phyloP scores from a whole-genome alignment of 2,888 invertebrate species.

The Aethes cnicana region DNA sequence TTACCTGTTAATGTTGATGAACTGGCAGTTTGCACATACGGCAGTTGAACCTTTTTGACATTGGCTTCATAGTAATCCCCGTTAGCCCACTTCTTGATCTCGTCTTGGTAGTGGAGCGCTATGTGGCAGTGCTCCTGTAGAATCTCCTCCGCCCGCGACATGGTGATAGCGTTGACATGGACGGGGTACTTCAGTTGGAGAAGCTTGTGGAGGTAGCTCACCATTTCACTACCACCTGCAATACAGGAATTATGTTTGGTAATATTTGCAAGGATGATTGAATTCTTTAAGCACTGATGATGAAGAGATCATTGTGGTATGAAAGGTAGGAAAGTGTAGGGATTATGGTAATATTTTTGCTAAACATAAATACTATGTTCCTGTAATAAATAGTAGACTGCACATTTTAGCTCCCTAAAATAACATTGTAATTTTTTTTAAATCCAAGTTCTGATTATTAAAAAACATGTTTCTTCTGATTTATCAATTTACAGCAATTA shows the following conservation, averaged over 20 bases:
- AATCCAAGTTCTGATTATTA: too few relatives aligned
- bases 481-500: not conserved
- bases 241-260: constrained; percentile 25
- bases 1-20: constrained; percentile 84
- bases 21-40: constrained; percentile 86
- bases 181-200: constrained; percentile 96
- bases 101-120: constrained; percentile 89
- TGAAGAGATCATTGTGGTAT: too few relatives aligned
- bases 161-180: constrained; percentile 93
- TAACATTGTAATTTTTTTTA: too few relatives aligned
- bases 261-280: too few relatives aligned
- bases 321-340: too few relatives aligned
- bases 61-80: constrained; percentile 91
- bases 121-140: constrained; percentile 91
- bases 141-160: constrained; percentile 93
- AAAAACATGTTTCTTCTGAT: constrained; percentile 6
- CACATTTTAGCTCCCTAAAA: too few relatives aligned
- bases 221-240: constrained; percentile 90
- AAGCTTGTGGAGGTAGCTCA: constrained; percentile 91
- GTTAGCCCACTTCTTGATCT: constrained; percentile 91
- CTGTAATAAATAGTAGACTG: too few relatives aligned
- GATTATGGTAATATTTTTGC: too few relatives aligned
- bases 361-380: too few relatives aligned
- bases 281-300: too few relatives aligned
- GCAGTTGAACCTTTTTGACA: constrained; percentile 93